These are phyloP conservation scores for Alviniconcha strummeri DNA, from an alignment of 2,888 invertebrate genomes.

Conservation along the genomic window DNA sequence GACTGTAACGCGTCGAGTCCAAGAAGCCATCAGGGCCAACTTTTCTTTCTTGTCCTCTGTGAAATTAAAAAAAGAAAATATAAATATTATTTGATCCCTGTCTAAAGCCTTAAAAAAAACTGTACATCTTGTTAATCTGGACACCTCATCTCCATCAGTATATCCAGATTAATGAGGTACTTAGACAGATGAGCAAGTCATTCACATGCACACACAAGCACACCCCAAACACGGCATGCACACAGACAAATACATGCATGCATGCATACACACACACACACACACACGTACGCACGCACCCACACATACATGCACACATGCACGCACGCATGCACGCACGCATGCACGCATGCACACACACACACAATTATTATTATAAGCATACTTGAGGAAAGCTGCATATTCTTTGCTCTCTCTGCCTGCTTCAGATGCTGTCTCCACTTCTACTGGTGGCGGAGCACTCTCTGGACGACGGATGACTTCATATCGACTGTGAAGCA, in stretches of 20 bases:
- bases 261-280: not conserved
- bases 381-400: conserved; percentile 69
- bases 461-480: conserved; percentile 58
- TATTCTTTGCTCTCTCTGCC: conserved; percentile 61
- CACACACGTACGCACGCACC: not conserved
- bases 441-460: conserved; percentile 51
- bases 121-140: no score
- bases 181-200: not conserved
- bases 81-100: no score
- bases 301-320: conserved; percentile 1
- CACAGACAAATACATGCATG: conserved; percentile 12
- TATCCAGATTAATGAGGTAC: not conserved
- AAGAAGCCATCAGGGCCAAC: conserved; percentile 69
- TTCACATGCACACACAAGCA: conserved; percentile 1
- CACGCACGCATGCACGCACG: not conserved
- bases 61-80: not conserved
- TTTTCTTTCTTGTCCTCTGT: conserved; percentile 69
- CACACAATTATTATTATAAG: not conserved
- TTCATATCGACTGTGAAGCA: conserved; percentile 61
- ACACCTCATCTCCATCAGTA: no score
- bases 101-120: no score
- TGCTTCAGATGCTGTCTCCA: conserved; percentile 41
- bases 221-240: not conserved
- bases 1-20: conserved; percentile 63
- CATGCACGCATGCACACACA: not conserved